phyloP scores from a whole-genome alignment of 1,140 invertebrate genomes.

The Lepidotrigona ventralis region DNA sequence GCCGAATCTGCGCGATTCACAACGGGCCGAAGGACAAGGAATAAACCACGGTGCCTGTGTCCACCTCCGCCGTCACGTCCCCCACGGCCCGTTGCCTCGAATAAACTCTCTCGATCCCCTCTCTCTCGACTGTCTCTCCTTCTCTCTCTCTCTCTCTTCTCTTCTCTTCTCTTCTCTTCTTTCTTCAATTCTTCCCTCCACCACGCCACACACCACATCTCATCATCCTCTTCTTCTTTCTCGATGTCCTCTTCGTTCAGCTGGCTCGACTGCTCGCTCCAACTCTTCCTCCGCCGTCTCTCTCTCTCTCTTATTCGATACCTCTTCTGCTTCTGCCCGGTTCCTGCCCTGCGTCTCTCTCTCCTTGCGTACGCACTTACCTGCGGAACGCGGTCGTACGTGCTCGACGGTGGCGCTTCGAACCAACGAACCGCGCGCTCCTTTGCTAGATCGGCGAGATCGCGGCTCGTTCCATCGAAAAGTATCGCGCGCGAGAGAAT shows the following conservation, averaged over 20 bases:
- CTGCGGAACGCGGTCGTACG: constrained; percentile 65
- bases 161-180: constrained; percentile 38
- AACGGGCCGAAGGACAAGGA: constrained; percentile 31
- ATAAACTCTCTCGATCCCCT: constrained; percentile 45
- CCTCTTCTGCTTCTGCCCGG: constrained; percentile 31
- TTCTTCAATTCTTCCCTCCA: constrained; percentile 39
- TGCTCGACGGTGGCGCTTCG: constrained; percentile 64
- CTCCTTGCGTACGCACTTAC: constrained; percentile 59
- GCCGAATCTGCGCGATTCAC: constrained; percentile 25
- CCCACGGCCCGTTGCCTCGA: constrained; percentile 24
- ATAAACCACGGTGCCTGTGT: neutral
- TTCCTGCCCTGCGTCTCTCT: constrained; percentile 32
- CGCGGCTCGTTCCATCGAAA: constrained; percentile 16
- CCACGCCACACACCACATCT: neutral
- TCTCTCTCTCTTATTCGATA: constrained; percentile 28
- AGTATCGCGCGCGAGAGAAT: neutral
- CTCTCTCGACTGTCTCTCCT: neutral
- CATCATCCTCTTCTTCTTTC: constrained; percentile 7
- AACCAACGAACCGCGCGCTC: constrained; percentile 34
- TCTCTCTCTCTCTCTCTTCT: constrained; percentile 7
- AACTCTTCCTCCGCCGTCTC: constrained; percentile 19
- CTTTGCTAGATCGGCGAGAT: constrained; percentile 11
- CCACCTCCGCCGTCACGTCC: constrained; percentile 20
- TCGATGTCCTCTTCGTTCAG: constrained; percentile 29
- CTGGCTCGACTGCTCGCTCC: neutral